These are phyloP conservation scores for Enteromius mattozi DNA, from an alignment of 2,797 vertebrate species.

Conservation along the genomic window DNA sequence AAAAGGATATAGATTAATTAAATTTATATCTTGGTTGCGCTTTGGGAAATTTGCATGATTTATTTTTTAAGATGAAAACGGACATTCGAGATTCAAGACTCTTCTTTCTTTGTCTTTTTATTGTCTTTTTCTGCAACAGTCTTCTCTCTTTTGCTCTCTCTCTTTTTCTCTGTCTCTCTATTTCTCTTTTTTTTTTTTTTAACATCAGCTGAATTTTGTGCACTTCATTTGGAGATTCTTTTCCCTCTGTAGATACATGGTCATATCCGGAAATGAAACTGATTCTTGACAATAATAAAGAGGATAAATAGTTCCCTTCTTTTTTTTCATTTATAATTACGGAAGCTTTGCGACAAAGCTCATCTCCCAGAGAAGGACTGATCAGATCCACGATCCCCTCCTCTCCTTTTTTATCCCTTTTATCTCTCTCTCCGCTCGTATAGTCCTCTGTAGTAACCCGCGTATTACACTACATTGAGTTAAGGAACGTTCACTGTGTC, in stretches of 20 bases:
- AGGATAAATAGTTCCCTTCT: slow-evolving; percentile 77
- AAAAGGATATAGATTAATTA: slow-evolving; percentile 69
- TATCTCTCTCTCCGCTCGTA: slow-evolving; percentile 39
- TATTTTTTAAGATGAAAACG: slow-evolving; percentile 65
- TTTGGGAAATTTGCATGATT: slow-evolving; percentile 80
- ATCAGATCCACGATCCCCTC: slow-evolving; percentile 63
- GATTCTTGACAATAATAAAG: slow-evolving; percentile 76
- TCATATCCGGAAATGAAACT: slow-evolving; percentile 76
- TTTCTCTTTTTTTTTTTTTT: not conserved
- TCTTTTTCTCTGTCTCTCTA: not conserved
- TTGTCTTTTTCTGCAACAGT: slow-evolving; percentile 49
- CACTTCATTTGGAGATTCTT: slow-evolving; percentile 55
- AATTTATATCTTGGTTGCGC: slow-evolving; percentile 77
- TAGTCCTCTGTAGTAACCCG: slow-evolving; percentile 43
- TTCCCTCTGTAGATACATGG: slow-evolving; percentile 72
- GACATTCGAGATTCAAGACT: slow-evolving; percentile 55
- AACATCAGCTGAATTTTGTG: slow-evolving; percentile 67
- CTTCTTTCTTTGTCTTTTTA: slow-evolving; percentile 52
- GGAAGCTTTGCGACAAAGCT: slow-evolving; percentile 68
- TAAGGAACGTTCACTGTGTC: slow-evolving; percentile 30
- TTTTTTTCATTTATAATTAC: slow-evolving; percentile 73
- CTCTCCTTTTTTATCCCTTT: slow-evolving; percentile 59
- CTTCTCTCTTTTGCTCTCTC: slow-evolving; percentile 29
- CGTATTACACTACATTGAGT: slow-evolving; percentile 5
- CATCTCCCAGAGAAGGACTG: slow-evolving; percentile 70